A percentile compares a stretch with the other conserved stretches of the same genome.
Evolutionary conservation across 53 echinoderm and acorn worm species (phyloP).

Genomic region (Temnopleurus reevesii): DNA sequence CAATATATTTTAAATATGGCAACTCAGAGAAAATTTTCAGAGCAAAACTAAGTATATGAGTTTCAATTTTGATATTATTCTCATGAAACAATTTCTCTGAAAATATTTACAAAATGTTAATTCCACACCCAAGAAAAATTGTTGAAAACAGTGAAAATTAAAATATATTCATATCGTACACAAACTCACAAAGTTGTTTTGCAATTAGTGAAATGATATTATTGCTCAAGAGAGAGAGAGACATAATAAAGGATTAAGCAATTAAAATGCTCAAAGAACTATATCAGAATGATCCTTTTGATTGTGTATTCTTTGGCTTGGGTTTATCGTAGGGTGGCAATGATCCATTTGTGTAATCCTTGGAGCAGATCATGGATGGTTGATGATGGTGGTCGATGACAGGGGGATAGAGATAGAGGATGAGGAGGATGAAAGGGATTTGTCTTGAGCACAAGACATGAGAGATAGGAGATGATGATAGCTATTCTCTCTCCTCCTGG

Average conservation of each 20-base stretch:
- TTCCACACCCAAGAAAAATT: too few relatives aligned
- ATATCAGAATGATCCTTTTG: neutral
- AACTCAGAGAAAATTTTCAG: too few relatives aligned
- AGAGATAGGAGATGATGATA: constrained; percentile 28
- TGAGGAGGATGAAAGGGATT: constrained; percentile 33
- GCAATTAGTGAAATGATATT: neutral
- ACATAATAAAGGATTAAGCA: neutral
- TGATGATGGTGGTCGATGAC: neutral
- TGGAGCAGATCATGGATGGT: neutral
- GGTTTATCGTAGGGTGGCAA: neutral
- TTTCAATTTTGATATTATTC: too few relatives aligned
- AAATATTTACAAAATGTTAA: too few relatives aligned
- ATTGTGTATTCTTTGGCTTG: neutral
- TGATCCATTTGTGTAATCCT: neutral
- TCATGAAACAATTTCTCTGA: too few relatives aligned
- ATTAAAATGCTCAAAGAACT: neutral
- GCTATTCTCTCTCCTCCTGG: neutral
- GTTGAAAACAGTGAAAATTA: too few relatives aligned
- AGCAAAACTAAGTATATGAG: too few relatives aligned
- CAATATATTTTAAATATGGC: too few relatives aligned
- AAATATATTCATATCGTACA: too few relatives aligned
- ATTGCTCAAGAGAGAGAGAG: neutral
- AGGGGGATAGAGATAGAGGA: constrained; percentile 14
- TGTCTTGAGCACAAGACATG: neutral
- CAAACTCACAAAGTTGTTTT: neutral